These are phyloP conservation scores for Pterobdella sp. DNA, from an alignment of 2,888 invertebrate genomes.

Conservation along the genomic window DNA sequence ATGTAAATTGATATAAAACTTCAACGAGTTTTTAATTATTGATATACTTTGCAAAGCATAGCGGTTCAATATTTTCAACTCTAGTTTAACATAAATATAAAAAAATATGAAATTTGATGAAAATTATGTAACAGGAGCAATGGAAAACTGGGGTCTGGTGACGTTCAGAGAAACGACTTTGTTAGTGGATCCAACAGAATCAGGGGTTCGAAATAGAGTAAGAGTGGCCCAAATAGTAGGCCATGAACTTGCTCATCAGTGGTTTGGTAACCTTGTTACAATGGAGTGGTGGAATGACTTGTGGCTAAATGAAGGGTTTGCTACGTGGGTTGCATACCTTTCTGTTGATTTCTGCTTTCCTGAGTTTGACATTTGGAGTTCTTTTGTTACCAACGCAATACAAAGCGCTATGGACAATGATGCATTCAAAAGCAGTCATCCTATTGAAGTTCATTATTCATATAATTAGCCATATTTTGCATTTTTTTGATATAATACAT, in stretches of 20 bases:
- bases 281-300: constrained; percentile 96
- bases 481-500: background rate
- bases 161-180: constrained; percentile 87
- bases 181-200: constrained; percentile 79
- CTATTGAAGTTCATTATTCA: constrained; percentile 68
- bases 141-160: constrained; percentile 96
- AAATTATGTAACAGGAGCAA: too few relatives aligned
- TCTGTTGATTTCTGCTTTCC: constrained; percentile 87
- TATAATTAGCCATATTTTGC: background rate
- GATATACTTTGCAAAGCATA: too few relatives aligned
- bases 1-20: too few relatives aligned
- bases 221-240: constrained; percentile 62
- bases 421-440: constrained; percentile 78
- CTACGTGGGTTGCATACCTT: constrained; percentile 87
- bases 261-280: constrained; percentile 95
- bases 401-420: constrained; percentile 73
- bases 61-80: too few relatives aligned
- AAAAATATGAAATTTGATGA: too few relatives aligned
- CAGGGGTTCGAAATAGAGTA: constrained; percentile 61
- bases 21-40: too few relatives aligned
- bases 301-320: constrained; percentile 93
- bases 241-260: constrained; percentile 91
- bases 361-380: constrained; percentile 92
- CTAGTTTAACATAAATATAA: too few relatives aligned
- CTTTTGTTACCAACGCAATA: constrained; percentile 82